Conservation (phyloP, 53 echinoderm and acorn worm species). For the Astropecten irregularis region DNA sequence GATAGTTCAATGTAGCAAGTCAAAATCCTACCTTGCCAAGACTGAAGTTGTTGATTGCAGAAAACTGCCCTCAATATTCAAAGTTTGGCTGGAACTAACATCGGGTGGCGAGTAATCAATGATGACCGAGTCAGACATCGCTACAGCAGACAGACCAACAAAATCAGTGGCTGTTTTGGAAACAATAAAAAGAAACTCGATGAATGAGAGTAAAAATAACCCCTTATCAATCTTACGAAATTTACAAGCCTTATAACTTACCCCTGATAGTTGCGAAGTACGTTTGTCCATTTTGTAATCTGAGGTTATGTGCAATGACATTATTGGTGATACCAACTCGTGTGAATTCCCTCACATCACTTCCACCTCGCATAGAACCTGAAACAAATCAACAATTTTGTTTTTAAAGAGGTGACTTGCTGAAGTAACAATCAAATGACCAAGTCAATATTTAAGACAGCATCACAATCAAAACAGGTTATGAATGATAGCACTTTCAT, state of each 20-base stretch:
- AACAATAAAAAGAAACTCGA: too few species aligned
- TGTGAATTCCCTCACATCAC: constrained; percentile 32
- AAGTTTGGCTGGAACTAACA: background rate
- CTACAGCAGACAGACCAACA: constrained; percentile 32
- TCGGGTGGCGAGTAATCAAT: constrained; percentile 7
- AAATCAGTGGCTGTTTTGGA: constrained; percentile 30
- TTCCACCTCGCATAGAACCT: constrained; percentile 17
- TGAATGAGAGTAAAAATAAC: too few species aligned
- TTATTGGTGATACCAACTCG: constrained; percentile 44
- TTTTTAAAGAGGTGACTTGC: too few species aligned
- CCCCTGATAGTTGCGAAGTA: constrained; percentile 18
- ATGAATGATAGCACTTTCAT: too few species aligned
- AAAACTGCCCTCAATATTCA: constrained; percentile 19
- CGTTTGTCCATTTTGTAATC: constrained; percentile 19
- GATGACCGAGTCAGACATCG: background rate
- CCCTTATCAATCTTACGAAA: too few species aligned
- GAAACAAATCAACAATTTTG: too few species aligned
- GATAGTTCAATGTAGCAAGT: too few species aligned
- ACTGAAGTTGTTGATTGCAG: background rate
- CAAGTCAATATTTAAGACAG: too few species aligned
- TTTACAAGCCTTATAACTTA: too few species aligned
- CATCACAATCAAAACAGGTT: background rate
- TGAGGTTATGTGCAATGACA: background rate
- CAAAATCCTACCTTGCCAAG: background rate
- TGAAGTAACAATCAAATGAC: too few species aligned